These are phyloP conservation scores for Ameiurus melas DNA, from an alignment of 2,113 vertebrate genomes.

Conservation along the genomic window DNA sequence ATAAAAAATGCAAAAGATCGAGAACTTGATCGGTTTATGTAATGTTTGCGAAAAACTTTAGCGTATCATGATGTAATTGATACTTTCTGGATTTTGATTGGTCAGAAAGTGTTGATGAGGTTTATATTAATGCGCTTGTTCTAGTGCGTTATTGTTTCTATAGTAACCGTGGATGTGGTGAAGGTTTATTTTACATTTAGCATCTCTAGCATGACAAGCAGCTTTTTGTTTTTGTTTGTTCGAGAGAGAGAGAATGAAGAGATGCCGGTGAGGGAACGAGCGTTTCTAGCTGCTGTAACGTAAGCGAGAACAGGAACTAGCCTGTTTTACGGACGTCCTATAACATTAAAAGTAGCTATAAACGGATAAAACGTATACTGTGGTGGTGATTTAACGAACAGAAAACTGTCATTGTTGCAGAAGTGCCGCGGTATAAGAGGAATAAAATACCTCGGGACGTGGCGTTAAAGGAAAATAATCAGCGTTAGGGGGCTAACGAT, in stretches of 20 bases:
- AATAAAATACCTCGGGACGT: background rate
- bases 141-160: background rate
- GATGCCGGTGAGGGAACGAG: background rate
- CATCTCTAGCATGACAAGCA: too few species aligned
- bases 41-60: too few species aligned
- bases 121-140: background rate
- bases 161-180: background rate
- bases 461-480: background rate
- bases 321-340: background rate
- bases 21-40: too few species aligned
- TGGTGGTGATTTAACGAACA: background rate
- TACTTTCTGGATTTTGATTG: background rate
- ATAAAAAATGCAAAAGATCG: background rate
- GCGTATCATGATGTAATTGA: background rate
- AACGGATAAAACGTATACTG: background rate
- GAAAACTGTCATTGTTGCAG: background rate
- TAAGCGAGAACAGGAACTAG: background rate
- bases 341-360: background rate
- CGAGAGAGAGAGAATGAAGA: background rate
- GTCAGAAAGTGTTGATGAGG: background rate
- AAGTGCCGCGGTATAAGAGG: background rate
- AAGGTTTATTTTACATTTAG: background rate
- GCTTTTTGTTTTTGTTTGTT: background rate
- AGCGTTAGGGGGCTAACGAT: background rate
- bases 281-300: background rate